These are phyloP conservation scores for Cephalopholis sonnerati DNA, from an alignment of 2,113 vertebrate species.

Conservation along the genomic window DNA sequence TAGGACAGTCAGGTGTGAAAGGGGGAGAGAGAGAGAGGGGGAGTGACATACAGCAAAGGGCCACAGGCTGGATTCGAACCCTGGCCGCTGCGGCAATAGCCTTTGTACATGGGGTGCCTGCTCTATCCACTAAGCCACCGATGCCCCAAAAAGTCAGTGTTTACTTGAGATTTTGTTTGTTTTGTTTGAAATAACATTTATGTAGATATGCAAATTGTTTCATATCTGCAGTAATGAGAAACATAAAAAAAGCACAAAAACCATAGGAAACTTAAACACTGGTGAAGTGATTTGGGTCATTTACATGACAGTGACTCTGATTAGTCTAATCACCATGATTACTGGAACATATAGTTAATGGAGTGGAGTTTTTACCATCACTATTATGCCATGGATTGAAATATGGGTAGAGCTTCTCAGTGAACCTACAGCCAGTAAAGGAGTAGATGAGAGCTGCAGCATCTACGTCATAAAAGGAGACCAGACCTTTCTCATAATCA, in stretches of 20 bases:
- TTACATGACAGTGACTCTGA: neutral
- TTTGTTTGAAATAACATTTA: neutral
- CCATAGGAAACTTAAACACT: too few relatives aligned
- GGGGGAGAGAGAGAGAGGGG: too few relatives aligned
- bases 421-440: conserved; percentile 4
- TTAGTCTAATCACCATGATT: neutral
- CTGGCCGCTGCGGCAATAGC: too few relatives aligned
- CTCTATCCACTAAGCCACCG: too few relatives aligned
- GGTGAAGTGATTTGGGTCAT: neutral
- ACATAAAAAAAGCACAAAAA: neutral
- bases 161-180: neutral
- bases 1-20: too few relatives aligned
- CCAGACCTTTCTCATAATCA: conserved; percentile 25
- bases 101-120: too few relatives aligned
- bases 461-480: conserved; percentile 25
- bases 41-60: too few relatives aligned
- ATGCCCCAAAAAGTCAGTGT: neutral
- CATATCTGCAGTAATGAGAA: neutral
- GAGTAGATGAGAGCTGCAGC: conserved; percentile 21
- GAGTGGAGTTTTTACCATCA: neutral
- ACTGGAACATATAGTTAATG: neutral
- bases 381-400: neutral
- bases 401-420: neutral
- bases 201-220: neutral
- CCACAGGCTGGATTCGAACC: too few relatives aligned